Evolutionary conservation across 2,113 vertebrate species (phyloP).

Genomic region (Syngnathoides biaculeatus): DNA sequence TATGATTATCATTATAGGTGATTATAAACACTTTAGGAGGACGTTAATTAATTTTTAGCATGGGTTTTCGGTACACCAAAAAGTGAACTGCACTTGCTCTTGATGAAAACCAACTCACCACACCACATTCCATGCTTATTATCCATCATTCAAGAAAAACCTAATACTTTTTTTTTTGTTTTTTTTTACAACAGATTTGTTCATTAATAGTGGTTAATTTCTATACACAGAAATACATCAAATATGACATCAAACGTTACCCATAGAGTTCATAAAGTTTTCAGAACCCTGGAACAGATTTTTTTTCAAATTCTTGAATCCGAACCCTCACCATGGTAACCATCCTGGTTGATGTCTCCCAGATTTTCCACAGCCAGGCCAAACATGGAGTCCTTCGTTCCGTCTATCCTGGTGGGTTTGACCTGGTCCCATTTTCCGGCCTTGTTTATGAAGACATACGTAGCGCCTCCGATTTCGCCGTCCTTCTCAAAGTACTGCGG

Average conservation of each 20-base stretch:
- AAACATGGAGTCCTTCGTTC: constrained; percentile 89
- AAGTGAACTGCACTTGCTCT: too few species aligned
- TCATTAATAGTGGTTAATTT: too few species aligned
- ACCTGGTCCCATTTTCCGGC: constrained; percentile 79
- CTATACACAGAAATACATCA: not conserved
- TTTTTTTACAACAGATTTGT: not conserved
- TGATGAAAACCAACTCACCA: too few species aligned
- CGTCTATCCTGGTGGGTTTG: constrained; percentile 79
- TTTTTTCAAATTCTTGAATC: not conserved
- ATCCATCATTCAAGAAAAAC: too few species aligned
- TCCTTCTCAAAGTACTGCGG: constrained; percentile 92
- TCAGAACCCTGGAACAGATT: not conserved
- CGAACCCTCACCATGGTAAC: constrained; percentile 47
- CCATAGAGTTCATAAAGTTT: not conserved
- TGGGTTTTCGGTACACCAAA: too few species aligned
- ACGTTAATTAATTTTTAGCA: too few species aligned
- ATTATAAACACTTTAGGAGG: too few species aligned
- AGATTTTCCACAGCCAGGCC: constrained; percentile 89
- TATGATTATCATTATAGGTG: too few species aligned
- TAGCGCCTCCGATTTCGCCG: constrained; percentile 84
- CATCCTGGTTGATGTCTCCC: constrained; percentile 63
- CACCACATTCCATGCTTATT: too few species aligned
- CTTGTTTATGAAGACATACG: constrained; percentile 87
- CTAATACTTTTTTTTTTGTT: too few species aligned
- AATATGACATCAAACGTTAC: not conserved